Percentiles rank a stretch among this genome's conserved stretches.
These are phyloP conservation scores for Premnoplex brunnescens DNA, from an alignment of 2,797 vertebrate genomes.

Conservation along the genomic window DNA sequence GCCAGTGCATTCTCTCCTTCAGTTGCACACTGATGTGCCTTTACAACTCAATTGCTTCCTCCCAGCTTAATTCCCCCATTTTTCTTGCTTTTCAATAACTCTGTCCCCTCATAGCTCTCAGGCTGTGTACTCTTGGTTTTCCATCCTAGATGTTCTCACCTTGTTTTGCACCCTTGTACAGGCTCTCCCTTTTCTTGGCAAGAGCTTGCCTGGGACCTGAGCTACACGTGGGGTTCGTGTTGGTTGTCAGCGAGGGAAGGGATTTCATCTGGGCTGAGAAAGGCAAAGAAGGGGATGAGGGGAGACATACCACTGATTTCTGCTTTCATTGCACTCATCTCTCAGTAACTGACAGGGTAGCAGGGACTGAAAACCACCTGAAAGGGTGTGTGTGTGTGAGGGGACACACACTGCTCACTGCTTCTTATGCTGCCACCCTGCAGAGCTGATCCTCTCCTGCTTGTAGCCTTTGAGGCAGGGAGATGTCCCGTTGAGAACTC, in stretches of 20 bases:
- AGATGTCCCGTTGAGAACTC: not conserved
- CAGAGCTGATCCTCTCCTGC: not conserved
- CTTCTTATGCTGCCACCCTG: not conserved
- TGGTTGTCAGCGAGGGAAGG: not conserved
- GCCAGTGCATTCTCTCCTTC: not conserved
- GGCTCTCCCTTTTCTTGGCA: not conserved
- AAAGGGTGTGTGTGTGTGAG: fast-evolving
- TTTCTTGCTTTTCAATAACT: not conserved
- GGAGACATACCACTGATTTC: not conserved
- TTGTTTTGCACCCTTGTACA: not conserved
- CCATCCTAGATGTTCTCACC: not conserved
- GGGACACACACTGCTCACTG: fast-evolving
- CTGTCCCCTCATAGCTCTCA: not conserved
- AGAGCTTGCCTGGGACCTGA: not conserved
- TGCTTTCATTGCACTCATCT: not conserved
- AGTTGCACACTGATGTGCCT: not conserved
- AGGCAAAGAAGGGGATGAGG: not conserved
- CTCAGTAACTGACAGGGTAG: not conserved
- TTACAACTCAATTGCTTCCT: not conserved
- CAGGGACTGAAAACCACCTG: not conserved
- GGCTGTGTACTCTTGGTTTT: not conserved
- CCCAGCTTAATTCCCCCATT: not conserved
- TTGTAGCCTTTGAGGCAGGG: not conserved
- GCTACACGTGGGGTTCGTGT: not conserved
- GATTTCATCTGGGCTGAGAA: not conserved